phyloP scores from a whole-genome alignment of 1,140 invertebrate genomes.

The Cylas formicarius region DNA sequence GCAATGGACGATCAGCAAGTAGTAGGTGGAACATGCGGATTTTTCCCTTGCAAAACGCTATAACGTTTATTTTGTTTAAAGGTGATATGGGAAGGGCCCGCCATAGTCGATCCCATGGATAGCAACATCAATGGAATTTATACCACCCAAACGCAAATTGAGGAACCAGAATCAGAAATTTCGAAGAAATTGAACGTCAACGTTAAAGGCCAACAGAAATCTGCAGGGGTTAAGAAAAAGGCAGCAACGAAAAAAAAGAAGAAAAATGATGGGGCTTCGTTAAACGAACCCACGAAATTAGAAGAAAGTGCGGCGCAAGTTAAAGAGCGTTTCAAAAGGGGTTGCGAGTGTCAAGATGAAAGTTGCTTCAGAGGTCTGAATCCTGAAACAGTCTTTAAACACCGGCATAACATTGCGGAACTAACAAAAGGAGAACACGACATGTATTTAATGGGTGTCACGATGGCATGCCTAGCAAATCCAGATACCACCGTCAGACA shows the following conservation, averaged over 20 bases:
- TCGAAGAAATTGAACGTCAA: too few relatives aligned
- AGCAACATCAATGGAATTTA: constrained; percentile 34
- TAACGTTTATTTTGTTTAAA: constrained; percentile 31
- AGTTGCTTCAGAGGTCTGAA: constrained; percentile 66
- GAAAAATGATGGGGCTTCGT: constrained; percentile 31
- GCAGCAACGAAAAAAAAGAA: constrained; percentile 47
- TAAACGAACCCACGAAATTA: constrained; percentile 45
- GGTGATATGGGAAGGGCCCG: constrained; percentile 55
- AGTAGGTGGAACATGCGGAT: constrained; percentile 17
- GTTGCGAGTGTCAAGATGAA: constrained; percentile 69
- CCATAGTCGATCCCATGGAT: constrained; percentile 48
- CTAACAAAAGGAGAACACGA: constrained; percentile 52
- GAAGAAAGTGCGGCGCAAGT: constrained; percentile 57
- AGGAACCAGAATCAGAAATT: constrained; percentile 25
- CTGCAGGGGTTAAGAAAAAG: constrained; percentile 28
- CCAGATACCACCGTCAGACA: constrained; percentile 64
- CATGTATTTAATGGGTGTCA: constrained; percentile 74
- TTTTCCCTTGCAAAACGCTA: constrained; percentile 7
- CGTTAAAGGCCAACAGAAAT: constrained; percentile 17
- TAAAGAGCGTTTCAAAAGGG: constrained; percentile 57
- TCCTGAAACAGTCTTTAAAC: constrained; percentile 65
- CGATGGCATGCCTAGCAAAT: constrained; percentile 69
- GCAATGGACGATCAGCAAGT: constrained; percentile 38
- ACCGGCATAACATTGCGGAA: constrained; percentile 69
- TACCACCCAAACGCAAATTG: constrained; percentile 22